Evolutionary conservation across 37 sponge, comb jelly and placozoan species (phyloP), one percentile per base, ranked within the genome.

Genomic region (Petrosia ficiformis): DNA sequence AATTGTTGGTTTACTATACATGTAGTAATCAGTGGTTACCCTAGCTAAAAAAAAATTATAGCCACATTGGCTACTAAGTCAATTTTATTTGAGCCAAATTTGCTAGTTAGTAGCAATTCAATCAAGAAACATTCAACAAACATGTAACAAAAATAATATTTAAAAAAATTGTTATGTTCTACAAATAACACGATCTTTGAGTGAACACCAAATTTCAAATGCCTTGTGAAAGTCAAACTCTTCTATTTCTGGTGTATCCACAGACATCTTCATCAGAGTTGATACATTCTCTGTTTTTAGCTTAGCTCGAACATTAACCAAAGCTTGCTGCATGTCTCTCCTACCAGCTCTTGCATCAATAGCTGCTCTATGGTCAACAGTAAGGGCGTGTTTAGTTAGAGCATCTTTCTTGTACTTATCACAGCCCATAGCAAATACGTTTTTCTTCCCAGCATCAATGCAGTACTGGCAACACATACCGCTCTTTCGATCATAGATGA

Each of bases 331-430:
- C 71, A 71, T 71, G 36, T 71, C 42, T 30, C 28, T 71, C 28
- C 25, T 30, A 71, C 71, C 24, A 39, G 71, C 42, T 22, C 22
- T 39, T 44, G 71, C 71, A 44, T 34, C 71, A 25, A 39, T 2
- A 28, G 71, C 71, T 40, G 42, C 42, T 16, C 42, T 30, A 36
- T 71, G 71, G 41, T 71, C 71, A 16, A 26, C 22, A 30, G 71
- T 71, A 29, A 21, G 6, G 24, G 71, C 43, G 42, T 71, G 71
- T 39, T 71, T 71, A 29, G 28, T n/a, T 52, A 71, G 36, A 29
- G 71, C 22, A 36, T 71, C 71, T 39, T 71, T 71, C 71, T 71
- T 71, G 44, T 44, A 39, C 43, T 71, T 34, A 28, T 34, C 71
- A 71, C 4, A 71, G 24, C 71, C 71, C 31, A 36, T 71, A 30